These are phyloP conservation scores for Theristicus caerulescens DNA, from an alignment of 2,113 vertebrate species.

Conservation along the genomic window DNA sequence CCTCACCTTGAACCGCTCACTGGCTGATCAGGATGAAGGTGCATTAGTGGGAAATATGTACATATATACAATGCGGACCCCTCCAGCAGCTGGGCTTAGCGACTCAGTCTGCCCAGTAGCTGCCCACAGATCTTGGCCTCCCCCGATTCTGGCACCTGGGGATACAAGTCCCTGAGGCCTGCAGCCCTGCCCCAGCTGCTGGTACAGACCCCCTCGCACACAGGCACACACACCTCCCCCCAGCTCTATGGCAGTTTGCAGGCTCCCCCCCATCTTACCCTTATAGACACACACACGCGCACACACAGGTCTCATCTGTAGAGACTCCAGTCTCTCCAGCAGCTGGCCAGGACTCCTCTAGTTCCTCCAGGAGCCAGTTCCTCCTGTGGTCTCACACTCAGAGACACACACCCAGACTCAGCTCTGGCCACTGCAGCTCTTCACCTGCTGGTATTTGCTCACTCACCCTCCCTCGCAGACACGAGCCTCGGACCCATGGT, in stretches of 20 bases:
- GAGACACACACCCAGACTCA: not conserved
- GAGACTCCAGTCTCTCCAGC: not conserved
- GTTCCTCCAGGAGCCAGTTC: not conserved
- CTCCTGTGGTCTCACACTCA: not conserved
- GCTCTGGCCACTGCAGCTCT: not conserved
- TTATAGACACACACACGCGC: not conserved
- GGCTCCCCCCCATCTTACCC: not conserved
- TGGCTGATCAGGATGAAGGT: not conserved
- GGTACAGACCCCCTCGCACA: not conserved
- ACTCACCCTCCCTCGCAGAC: not conserved
- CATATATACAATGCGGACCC: rapidly evolving
- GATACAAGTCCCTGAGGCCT: not conserved
- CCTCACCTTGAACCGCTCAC: not conserved
- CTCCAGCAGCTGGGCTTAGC: not conserved
- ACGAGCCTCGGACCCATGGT: not conserved
- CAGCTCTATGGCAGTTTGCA: not conserved
- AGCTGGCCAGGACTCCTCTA: not conserved
- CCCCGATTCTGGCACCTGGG: not conserved
- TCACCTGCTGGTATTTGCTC: not conserved
- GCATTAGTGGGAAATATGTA: not conserved
- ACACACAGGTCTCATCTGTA: not conserved
- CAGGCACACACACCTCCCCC: not conserved
- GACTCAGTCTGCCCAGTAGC: not conserved
- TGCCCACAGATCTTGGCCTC: not conserved
- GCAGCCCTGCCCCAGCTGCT: not conserved